Percentiles rank a stretch among this genome's conserved stretches.
These are phyloP conservation scores for Priapulus caudatus DNA, from an alignment of 2,888 invertebrate species.

Conservation along the genomic window DNA sequence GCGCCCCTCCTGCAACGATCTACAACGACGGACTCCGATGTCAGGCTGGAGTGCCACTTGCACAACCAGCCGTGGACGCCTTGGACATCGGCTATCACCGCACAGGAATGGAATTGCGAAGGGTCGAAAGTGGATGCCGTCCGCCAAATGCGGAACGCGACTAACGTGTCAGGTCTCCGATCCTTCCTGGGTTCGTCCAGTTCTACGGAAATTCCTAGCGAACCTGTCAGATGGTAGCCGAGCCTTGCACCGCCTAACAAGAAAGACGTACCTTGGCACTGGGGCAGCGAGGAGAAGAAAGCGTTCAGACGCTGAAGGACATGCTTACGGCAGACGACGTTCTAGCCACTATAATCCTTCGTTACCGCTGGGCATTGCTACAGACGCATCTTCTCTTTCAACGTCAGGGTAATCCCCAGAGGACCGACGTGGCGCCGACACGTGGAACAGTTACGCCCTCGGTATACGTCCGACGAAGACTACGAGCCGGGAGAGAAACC, in stretches of 20 bases:
- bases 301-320: conserved; percentile 3
- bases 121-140: background rate
- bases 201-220: background rate
- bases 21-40: background rate
- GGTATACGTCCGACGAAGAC: conserved; percentile 9
- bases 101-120: too few relatives aligned
- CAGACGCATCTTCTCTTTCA: too few relatives aligned
- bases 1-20: background rate
- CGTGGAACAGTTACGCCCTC: conserved; percentile 12
- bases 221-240: background rate
- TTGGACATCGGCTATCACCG: too few relatives aligned
- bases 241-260: background rate
- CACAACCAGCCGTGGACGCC: too few relatives aligned
- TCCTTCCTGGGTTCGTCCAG: conserved; percentile 3
- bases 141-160: background rate
- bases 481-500: background rate
- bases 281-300: background rate
- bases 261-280: background rate
- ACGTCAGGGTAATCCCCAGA: conserved; percentile 7
- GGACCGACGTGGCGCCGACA: conserved; percentile 14
- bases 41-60: background rate
- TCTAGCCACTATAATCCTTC: too few relatives aligned
- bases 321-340: background rate
- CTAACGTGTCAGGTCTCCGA: background rate
- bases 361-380: too few relatives aligned